Evolutionary conservation across 2,888 invertebrate species (phyloP).

Genomic region (Arenicola marina): DNA sequence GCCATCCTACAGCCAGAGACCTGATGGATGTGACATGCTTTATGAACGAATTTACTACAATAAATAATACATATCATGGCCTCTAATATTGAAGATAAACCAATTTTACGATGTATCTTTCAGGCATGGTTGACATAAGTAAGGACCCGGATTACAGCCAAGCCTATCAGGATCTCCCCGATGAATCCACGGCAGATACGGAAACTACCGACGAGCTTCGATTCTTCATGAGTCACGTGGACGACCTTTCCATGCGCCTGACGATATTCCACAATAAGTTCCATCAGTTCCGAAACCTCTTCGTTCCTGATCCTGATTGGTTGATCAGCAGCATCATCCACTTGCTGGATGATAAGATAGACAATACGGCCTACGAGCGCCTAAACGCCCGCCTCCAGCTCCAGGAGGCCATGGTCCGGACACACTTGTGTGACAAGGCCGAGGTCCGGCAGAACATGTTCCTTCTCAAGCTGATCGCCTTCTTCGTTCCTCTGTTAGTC

Average conservation of each 20-base stretch:
- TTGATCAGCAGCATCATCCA: slow-evolving; percentile 44
- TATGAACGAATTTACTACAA: too few relatives aligned
- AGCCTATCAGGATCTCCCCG: slow-evolving; percentile 47
- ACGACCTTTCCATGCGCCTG: slow-evolving; percentile 49
- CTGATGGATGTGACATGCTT: too few relatives aligned
- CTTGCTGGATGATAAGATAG: slow-evolving; percentile 50
- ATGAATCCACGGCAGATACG: slow-evolving; percentile 45
- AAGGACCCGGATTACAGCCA: slow-evolving; percentile 52
- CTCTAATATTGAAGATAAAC: too few relatives aligned
- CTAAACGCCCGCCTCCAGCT: slow-evolving; percentile 56
- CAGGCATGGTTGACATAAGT: slow-evolving; percentile 55
- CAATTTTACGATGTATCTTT: too few relatives aligned
- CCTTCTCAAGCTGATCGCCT: slow-evolving; percentile 55
- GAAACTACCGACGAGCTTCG: slow-evolving; percentile 51
- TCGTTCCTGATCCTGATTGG: slow-evolving; percentile 53
- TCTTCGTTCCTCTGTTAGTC: slow-evolving; percentile 56
- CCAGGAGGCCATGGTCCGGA: slow-evolving; percentile 52
- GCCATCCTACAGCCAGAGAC: too few relatives aligned
- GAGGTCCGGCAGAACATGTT: slow-evolving; percentile 49
- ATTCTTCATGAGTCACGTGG: slow-evolving; percentile 56
- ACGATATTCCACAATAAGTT: slow-evolving; percentile 49
- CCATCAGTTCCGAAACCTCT: slow-evolving; percentile 48
- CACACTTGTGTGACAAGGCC: slow-evolving; percentile 48
- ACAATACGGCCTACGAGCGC: slow-evolving; percentile 53
- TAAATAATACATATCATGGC: too few relatives aligned